phyloP scores from a whole-genome alignment of 1,140 invertebrate genomes.

The Panonychus citri region DNA sequence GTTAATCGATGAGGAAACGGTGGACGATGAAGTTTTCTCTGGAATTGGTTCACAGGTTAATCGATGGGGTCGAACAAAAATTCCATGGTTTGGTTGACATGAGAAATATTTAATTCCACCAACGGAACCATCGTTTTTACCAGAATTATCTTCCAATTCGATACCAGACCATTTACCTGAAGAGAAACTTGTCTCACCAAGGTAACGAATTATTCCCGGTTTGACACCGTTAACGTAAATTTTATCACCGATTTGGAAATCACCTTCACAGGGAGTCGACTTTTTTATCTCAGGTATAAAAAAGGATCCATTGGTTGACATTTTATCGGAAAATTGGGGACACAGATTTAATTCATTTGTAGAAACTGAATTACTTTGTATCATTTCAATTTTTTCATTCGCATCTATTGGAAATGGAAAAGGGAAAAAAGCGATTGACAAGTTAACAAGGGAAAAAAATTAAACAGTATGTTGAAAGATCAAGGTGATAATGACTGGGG shows the following conservation, averaged over 20 bases:
- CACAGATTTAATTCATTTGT: too few relatives aligned
- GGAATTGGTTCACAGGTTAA: constrained; percentile 50
- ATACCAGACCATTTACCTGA: constrained; percentile 68
- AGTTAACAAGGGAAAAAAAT: too few relatives aligned
- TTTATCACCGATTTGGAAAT: constrained; percentile 79
- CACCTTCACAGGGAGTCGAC: constrained; percentile 28
- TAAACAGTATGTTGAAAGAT: too few relatives aligned
- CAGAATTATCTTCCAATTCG: constrained; percentile 67
- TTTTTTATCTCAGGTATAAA: too few relatives aligned
- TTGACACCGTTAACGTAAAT: constrained; percentile 85
- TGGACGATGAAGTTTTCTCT: not conserved
- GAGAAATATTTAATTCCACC: constrained; percentile 72
- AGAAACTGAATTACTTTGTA: too few relatives aligned
- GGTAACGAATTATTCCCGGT: constrained; percentile 61
- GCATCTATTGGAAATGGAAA: too few relatives aligned
- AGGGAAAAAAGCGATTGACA: too few relatives aligned
- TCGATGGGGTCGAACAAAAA: constrained; percentile 45
- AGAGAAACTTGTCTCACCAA: constrained; percentile 59
- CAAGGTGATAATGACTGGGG: too few relatives aligned
- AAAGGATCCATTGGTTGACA: too few relatives aligned
- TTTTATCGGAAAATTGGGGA: too few relatives aligned
- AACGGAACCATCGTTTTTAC: constrained; percentile 72
- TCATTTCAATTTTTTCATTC: too few relatives aligned
- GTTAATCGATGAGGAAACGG: too few relatives aligned
- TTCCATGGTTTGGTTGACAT: constrained; percentile 68